Conservation (phyloP, 2,888 invertebrate genomes). For the Temnothorax rugatulus region DNA sequence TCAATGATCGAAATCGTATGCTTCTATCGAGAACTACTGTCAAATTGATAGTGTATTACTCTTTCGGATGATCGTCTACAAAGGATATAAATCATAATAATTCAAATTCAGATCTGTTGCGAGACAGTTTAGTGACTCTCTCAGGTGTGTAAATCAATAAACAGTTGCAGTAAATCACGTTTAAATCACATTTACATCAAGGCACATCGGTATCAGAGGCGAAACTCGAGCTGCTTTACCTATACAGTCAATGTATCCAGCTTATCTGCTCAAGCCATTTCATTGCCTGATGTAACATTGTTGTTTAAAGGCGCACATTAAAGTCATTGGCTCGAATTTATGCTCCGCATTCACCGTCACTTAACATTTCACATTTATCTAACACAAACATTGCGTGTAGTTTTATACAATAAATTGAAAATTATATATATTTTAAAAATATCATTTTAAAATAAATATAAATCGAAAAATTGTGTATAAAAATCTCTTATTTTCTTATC, state of each 20-base stretch:
- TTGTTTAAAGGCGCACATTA: slow-evolving; percentile 17
- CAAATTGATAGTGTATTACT: neutral
- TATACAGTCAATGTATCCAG: slow-evolving; percentile 12
- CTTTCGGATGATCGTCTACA: neutral
- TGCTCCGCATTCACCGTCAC: neutral
- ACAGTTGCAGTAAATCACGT: slow-evolving; percentile 28
- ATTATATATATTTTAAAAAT: neutral
- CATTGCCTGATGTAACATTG: neutral
- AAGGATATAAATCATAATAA: neutral
- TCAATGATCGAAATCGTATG: neutral
- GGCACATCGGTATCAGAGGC: neutral
- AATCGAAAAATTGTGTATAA: neutral
- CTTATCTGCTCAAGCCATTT: slow-evolving; percentile 38
- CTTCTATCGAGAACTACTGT: neutral
- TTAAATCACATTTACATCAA: slow-evolving; percentile 31
- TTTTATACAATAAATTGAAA: neutral
- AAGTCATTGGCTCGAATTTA: slow-evolving; percentile 21
- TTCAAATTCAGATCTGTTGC: neutral
- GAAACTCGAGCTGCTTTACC: neutral
- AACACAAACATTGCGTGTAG: neutral
- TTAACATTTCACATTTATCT: neutral
- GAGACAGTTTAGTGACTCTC: slow-evolving; percentile 6
- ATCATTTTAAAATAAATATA: neutral
- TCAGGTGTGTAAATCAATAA: neutral
- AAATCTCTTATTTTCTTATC: neutral